Evolutionary conservation across 2,888 invertebrate species (phyloP).

Genomic region (Tenthredo distinguenda): DNA sequence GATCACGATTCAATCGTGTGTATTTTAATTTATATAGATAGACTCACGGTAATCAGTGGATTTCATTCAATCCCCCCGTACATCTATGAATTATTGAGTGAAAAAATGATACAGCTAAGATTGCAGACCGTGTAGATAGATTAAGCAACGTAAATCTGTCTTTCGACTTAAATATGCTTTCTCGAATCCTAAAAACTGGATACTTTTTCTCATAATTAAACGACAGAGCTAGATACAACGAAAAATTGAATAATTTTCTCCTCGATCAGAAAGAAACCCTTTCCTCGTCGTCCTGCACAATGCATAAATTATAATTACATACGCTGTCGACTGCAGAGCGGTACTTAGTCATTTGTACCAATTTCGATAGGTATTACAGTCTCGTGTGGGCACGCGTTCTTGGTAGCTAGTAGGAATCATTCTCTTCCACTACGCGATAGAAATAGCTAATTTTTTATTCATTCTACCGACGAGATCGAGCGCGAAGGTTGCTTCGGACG

Average conservation of each 20-base stretch:
- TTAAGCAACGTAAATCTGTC: not conserved
- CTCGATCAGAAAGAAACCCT: not conserved
- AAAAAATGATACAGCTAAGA: not conserved
- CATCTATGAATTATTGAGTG: no score
- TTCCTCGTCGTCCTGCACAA: not conserved
- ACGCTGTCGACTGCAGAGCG: not conserved
- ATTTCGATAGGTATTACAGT: not conserved
- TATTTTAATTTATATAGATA: not conserved
- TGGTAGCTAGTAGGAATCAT: not conserved
- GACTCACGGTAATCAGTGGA: not conserved
- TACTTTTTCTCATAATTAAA: not conserved
- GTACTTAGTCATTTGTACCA: not conserved
- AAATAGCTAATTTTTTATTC: conserved; percentile 1
- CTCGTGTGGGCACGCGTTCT: not conserved
- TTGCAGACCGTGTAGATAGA: not conserved
- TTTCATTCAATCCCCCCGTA: not conserved
- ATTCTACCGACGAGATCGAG: not conserved
- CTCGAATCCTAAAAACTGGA: not conserved
- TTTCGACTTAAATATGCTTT: not conserved
- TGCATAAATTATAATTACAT: not conserved
- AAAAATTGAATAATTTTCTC: not conserved
- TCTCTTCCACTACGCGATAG: not conserved
- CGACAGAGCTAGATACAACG: not conserved
- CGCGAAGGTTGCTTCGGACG: not conserved
- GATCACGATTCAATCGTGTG: not conserved